A percentile compares a stretch with the other conserved stretches of the same genome.
Evolutionary conservation across 2,888 invertebrate species (phyloP).

Genomic region (Drosophila subsilvestris): DNA sequence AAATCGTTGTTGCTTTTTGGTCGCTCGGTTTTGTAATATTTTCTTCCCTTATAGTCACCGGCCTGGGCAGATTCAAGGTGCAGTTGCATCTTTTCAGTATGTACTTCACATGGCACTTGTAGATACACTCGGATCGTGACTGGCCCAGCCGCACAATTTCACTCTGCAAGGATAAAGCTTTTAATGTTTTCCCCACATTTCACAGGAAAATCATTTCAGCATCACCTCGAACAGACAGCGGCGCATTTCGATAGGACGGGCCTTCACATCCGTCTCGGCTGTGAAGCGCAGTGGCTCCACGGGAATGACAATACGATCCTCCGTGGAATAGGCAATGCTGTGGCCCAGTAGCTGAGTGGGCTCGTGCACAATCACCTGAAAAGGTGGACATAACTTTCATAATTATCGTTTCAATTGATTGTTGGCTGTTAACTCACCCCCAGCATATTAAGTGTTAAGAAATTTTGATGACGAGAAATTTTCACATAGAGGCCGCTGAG

Average conservation of each 20-base stretch:
- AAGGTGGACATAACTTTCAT: too few species aligned
- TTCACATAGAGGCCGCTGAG: slow-evolving; percentile 59
- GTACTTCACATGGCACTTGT: slow-evolving; percentile 57
- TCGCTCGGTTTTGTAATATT: accelerated
- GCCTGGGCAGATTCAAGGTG: slow-evolving; percentile 12
- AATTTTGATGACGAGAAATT: slow-evolving; percentile 44
- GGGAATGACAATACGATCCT: slow-evolving; percentile 62
- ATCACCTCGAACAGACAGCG: slow-evolving; percentile 66
- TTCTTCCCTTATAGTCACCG: neutral
- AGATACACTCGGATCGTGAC: slow-evolving; percentile 58
- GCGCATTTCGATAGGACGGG: slow-evolving; percentile 57
- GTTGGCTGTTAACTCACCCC: slow-evolving; percentile 48
- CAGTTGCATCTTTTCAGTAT: slow-evolving; percentile 64
- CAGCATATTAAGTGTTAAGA: slow-evolving; percentile 29
- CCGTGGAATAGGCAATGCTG: slow-evolving; percentile 56
- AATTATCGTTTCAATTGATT: too few species aligned
- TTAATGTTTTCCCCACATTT: neutral
- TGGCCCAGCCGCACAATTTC: slow-evolving; percentile 32
- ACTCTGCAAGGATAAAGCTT: slow-evolving; percentile 4
- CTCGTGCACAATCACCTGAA: slow-evolving; percentile 69
- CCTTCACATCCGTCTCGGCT: slow-evolving; percentile 60
- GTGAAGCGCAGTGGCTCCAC: slow-evolving; percentile 67
- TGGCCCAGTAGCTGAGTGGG: slow-evolving; percentile 59
- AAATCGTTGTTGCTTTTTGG: too few species aligned
- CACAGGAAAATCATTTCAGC: neutral